phyloP scores from a whole-genome alignment of 2,113 vertebrate genomes.

The Grallaria varia region DNA sequence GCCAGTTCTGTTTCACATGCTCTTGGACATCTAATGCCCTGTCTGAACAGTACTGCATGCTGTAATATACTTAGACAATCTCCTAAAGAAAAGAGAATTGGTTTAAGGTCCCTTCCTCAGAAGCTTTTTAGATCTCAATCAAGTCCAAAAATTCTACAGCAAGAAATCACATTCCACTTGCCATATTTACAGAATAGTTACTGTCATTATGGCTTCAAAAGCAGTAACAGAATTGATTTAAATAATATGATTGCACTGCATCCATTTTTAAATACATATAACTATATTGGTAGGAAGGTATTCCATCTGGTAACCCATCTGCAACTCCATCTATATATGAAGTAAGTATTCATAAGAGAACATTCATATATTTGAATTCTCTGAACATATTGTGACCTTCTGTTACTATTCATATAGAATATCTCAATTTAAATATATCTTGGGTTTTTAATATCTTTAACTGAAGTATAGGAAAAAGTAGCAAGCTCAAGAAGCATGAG shows the following conservation, averaged over 20 bases:
- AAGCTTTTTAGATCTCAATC: not conserved
- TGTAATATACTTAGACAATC: not conserved
- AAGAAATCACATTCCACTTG: not conserved
- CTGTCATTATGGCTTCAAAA: slow-evolving; percentile 33
- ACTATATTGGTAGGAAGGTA: slow-evolving; percentile 38
- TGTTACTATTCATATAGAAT: slow-evolving; percentile 54
- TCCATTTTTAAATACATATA: slow-evolving; percentile 33
- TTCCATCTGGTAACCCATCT: slow-evolving; percentile 67
- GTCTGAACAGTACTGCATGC: not conserved
- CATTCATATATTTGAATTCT: slow-evolving; percentile 57
- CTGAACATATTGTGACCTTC: slow-evolving; percentile 67
- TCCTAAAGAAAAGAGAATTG: not conserved
- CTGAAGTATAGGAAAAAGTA: not conserved
- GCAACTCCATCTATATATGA: slow-evolving; percentile 34
- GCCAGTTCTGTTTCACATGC: not conserved
- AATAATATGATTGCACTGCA: slow-evolving; percentile 27
- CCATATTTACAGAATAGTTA: slow-evolving; percentile 3
- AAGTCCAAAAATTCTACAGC: not conserved
- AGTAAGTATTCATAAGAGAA: slow-evolving; percentile 56
- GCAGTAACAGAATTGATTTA: slow-evolving; percentile 52
- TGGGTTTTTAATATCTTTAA: slow-evolving; percentile 47
- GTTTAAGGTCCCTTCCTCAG: not conserved
- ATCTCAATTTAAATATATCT: slow-evolving; percentile 20
- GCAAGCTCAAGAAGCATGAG: not conserved
- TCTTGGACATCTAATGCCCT: not conserved